These are phyloP conservation scores for Platerodrilus igneus DNA, from an alignment of 2,888 invertebrate genomes.

Conservation along the genomic window DNA sequence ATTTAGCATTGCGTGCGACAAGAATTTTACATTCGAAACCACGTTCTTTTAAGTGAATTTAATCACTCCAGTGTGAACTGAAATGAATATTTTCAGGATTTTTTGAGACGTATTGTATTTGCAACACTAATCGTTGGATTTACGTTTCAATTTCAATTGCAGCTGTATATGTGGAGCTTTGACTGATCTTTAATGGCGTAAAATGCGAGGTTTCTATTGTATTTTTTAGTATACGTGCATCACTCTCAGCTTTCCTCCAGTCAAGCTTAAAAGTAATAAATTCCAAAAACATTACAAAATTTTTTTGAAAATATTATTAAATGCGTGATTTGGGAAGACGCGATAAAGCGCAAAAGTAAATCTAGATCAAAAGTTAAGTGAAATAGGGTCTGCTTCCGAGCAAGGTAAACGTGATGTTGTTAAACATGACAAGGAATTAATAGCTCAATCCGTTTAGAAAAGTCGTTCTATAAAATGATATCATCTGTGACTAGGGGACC, in stretches of 20 bases:
- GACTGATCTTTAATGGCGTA: too few relatives aligned
- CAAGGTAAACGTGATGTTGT: too few relatives aligned
- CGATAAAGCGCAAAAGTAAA: constrained; percentile 43
- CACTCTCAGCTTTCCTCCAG: constrained; percentile 14
- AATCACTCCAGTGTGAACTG: constrained; percentile 22
- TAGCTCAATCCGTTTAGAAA: too few relatives aligned
- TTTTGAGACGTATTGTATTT: too few relatives aligned
- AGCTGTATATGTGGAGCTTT: too few relatives aligned
- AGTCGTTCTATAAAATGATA: too few relatives aligned
- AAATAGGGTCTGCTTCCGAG: constrained; percentile 33
- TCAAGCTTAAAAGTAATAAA: constrained; percentile 28
- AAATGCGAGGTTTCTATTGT: too few relatives aligned
- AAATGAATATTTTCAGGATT: constrained; percentile 23
- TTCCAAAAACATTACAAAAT: constrained; percentile 26
- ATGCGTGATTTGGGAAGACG: constrained; percentile 34
- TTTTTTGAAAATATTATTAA: constrained; percentile 43
- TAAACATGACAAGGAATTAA: too few relatives aligned
- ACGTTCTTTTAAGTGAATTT: constrained; percentile 34
- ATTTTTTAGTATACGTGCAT: constrained; percentile 15
- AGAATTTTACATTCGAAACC: constrained; percentile 45
- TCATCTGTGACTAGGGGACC: too few relatives aligned
- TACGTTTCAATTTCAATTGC: too few relatives aligned
- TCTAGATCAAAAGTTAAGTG: constrained; percentile 42
- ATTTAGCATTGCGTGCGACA: constrained; percentile 43
- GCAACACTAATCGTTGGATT: too few relatives aligned